A percentile compares a stretch with the other conserved stretches of the same genome.
Evolutionary conservation across 2,797 vertebrate genomes (phyloP).

Genomic region (Pseudochirops cupreus): DNA sequence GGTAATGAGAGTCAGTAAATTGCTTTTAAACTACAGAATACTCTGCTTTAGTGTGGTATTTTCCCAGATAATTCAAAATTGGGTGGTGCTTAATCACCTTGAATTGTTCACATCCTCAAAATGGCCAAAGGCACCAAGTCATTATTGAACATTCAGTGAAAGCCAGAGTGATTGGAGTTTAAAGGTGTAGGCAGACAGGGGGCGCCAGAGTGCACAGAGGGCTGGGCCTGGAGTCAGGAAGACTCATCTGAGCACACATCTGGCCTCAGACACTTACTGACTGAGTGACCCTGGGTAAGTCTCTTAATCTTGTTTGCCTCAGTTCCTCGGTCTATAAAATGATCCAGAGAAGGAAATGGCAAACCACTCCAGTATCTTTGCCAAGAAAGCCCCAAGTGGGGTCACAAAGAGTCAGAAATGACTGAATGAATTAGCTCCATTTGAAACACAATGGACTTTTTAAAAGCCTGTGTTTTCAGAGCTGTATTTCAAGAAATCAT

Average conservation of each 20-base stretch:
- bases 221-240: background rate
- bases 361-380: background rate
- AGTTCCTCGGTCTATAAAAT: background rate
- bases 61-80: conserved; percentile 16
- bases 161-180: background rate
- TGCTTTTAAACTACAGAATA: background rate
- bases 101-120: background rate
- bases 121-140: background rate
- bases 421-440: background rate
- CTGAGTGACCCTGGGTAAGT: background rate
- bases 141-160: background rate
- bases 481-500: background rate
- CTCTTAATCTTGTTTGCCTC: background rate
- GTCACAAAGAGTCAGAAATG: background rate
- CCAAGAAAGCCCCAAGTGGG: background rate
- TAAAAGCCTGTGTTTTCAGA: background rate
- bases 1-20: background rate
- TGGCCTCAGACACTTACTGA: background rate
- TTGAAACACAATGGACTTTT: background rate
- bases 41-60: background rate
- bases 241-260: background rate
- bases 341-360: background rate
- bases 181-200: background rate
- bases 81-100: background rate
- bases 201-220: background rate